Evolutionary conservation across 2,888 invertebrate genomes (phyloP), one percentile per base, ranked within the genome.

Genomic region (Metalampra italica): DNA sequence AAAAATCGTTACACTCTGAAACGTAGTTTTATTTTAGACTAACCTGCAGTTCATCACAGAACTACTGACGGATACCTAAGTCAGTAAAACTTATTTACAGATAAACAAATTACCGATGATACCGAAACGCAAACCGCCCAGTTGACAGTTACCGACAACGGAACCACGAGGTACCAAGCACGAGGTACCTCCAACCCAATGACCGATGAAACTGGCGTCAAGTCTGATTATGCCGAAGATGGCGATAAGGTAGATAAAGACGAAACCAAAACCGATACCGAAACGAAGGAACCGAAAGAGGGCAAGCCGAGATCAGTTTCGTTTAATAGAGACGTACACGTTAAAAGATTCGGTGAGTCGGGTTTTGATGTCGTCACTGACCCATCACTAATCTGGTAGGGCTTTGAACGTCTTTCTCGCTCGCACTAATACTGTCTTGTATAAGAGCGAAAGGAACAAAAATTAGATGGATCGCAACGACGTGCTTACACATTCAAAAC

Each of bases 281-380:
- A 54, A 54, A 50, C 77, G 76, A 86, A 86, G 78, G 84, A 90
- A 81, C 73, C 84, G 68, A 84, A 82, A 81, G 80, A 80, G 66
- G 75, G 74, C 58, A 83, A 90, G 79, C 78, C 85, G 74, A 82
- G 94, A 92, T 83, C 94, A 91, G 96, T 96, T 71, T 96, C 96
- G 81, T 96, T 96, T 91, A 96, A 96, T 92, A 92, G 95, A 85
- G 96, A 96, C 92, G 96, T 96, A 73, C 95, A 95, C 91, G 94
- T 96, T 78, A 96, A 96, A 88, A 91, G 96, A 91, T 96, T 96
- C 90, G 95, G 95, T 95, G 92, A 93, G 93, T 87, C 66, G 50
- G 56, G 45, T 44, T 38, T 34, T 45, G 52, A 46, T 46, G 40
- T 48, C 88, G 69, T 22, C 22, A 66, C 46, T 29, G 41, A 15